Base-by-base conservation (phyloP, 2,888 invertebrate species). In the Lochmaea capreae region DNA sequence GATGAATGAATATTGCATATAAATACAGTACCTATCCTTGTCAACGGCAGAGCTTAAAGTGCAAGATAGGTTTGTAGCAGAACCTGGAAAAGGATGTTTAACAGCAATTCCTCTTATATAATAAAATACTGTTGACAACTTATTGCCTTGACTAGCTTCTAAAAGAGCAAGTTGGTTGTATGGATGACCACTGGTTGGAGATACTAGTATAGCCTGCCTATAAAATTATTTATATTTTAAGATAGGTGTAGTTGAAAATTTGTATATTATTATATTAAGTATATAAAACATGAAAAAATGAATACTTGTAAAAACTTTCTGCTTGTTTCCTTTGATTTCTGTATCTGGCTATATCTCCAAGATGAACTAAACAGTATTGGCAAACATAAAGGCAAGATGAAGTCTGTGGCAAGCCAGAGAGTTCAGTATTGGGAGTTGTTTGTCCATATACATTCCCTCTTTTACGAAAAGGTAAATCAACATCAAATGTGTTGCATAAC, bases 121-220 rank as follows among this genome's bases (percentile, higher is more conserved):
- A 89, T 95, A 94, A 88, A 95, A 96, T 71, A 96, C 93, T 3
- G 95, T 94, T 68, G 93, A 92, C 76, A 97, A 89, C 82, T 93
- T 92, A 83, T 95, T 92, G 18, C 94, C 94, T 78, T 94, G 91
- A 49, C 94, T 93, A 79, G 94, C 94, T 86, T 95, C 93, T 78
- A 97, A 89, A 63, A 96, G 89, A 67, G 95, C 94, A 83, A 96
- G 88, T 88, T 97, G 96, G 88, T 97, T 96, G 88, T 96, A 97
- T 0, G 96, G 96, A 86, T 96, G 96, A 6, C 96, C 96, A 76
- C 93, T 93, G 79, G 91, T 91, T 70, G 94, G 93, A 4, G 93
- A 93, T 71, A 94, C 90, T 65, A 91, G 89, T 65, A 94, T 90
- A 59, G 94, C 94, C 87, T 94, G 93, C 80, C 93, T 92, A 81